A percentile compares a stretch with the other conserved stretches of the same genome.
Evolutionary conservation across 1,140 invertebrate species (phyloP).

Genomic region (Pseudomyrmex sp.): DNA sequence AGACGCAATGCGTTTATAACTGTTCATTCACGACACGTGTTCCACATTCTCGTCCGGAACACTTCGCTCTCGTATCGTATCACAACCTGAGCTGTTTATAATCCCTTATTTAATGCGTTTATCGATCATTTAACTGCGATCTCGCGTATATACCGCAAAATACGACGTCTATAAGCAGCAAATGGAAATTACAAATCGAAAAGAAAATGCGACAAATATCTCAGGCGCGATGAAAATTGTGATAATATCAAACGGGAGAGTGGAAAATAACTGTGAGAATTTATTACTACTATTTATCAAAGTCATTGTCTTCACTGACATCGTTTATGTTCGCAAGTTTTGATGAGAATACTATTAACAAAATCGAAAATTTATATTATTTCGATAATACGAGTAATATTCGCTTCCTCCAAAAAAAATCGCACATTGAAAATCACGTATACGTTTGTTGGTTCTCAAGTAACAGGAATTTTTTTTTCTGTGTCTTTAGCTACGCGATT

Average conservation of each 20-base stretch:
- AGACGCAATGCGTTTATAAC: conserved; percentile 36
- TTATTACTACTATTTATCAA: not conserved
- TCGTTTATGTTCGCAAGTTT: not conserved
- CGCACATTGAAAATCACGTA: not conserved
- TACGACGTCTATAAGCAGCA: not conserved
- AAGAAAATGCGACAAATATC: conserved; percentile 30
- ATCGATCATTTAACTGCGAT: conserved; percentile 18
- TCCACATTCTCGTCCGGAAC: conserved; percentile 62
- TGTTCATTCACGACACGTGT: conserved; percentile 59
- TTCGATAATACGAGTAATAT: too few species aligned
- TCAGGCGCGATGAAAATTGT: not conserved
- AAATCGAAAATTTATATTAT: too few species aligned
- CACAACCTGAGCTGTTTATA: conserved; percentile 48
- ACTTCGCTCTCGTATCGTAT: conserved; percentile 46
- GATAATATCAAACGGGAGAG: not conserved
- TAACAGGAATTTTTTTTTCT: conserved; percentile 17
- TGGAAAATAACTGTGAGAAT: not conserved
- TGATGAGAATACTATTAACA: too few species aligned
- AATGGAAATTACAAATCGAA: conserved; percentile 25
- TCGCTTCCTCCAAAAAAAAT: not conserved
- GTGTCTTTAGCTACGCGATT: not conserved
- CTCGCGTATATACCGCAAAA: conserved; percentile 32
- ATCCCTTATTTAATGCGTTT: conserved; percentile 55
- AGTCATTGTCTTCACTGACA: not conserved
- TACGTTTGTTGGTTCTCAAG: not conserved